Evolutionary conservation across 2,113 vertebrate genomes (phyloP).

Genomic region (Xyrauchen texanus): DNA sequence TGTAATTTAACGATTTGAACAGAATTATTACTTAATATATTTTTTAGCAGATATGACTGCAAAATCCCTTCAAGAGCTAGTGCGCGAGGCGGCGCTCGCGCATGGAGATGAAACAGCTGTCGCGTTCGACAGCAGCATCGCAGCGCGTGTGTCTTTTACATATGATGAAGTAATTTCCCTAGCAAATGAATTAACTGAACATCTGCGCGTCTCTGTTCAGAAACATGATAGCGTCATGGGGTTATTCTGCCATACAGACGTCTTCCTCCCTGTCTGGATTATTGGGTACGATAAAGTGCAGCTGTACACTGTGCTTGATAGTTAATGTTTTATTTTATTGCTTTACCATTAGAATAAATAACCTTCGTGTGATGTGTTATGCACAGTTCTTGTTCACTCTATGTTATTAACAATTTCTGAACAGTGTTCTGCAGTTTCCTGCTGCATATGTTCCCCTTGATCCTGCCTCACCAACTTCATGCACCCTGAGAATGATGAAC

Average conservation of each 20-base stretch:
- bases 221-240: conserved; percentile 71
- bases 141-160: conserved; percentile 55
- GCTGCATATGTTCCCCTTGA: conserved; percentile 89
- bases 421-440: conserved; percentile 85
- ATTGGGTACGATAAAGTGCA: conserved; percentile 78
- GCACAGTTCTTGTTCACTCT: not conserved
- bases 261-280: conserved; percentile 87
- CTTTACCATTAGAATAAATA: no score
- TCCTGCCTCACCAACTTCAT: conserved; percentile 77
- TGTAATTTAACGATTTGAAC: not conserved
- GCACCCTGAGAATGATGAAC: conserved; percentile 78
- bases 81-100: conserved; percentile 69
- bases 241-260: conserved; percentile 81
- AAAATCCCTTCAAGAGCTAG: conserved; percentile 77
- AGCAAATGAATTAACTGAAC: conserved; percentile 70
- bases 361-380: no score
- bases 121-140: conserved; percentile 71
- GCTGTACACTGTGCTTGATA: not conserved
- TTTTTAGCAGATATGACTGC: conserved; percentile 50
- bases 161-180: conserved; percentile 70
- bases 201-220: conserved; percentile 66
- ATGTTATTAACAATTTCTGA: not conserved
- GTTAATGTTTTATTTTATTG: no score
- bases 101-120: conserved; percentile 74
- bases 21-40: not conserved